Evolutionary conservation across 2,797 vertebrate species (phyloP), one percentile per base, ranked within the genome.

Genomic region (Cossypha polioptera): DNA sequence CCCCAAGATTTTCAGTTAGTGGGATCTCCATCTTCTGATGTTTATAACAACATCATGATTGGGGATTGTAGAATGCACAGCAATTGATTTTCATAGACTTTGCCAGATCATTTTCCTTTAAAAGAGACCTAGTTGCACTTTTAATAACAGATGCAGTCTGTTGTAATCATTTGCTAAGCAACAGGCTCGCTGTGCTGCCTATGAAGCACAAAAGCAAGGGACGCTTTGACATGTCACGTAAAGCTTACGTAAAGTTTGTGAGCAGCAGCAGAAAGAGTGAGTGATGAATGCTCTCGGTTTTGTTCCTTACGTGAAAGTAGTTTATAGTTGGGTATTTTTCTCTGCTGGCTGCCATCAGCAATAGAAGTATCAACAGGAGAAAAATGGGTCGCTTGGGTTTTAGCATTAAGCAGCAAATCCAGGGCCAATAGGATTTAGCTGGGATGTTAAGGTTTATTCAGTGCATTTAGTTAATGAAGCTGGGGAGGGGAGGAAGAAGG

Each of bases 391-490:
- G 98, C 98, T 98, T 96, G 98, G 98, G 98, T 98, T 98, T 99
- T 99, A 99, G 98, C 97, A 97, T 99, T 99, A 98, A 98, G 98
- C 96, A 98, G 98, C 97, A 99, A 99, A 99, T 99, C 98, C 98
- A 94, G 89, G 89, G 97, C 97, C 98, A 98, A 98, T 98, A 98
- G 98, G 98, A 99, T 99, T 99, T 99, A 98, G 97, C 97, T 90
- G 97, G 97, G 98, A 98, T 98, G 98, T 97, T 97, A 97, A 97
- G 98, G 98, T 98, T 98, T 98, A 98, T 98, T 98, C 97, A 96
- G 97, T 98, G 97, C 98, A 97, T 98, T 98, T 98, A 98, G 96
- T 98, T 98, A 98, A 98, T 98, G 97, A 98, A 97, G 94, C 94
- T 95, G 71, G 78, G 66, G 54, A 67, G 82, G 63, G 61, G n/a